Percentiles rank a stretch among this genome's conserved stretches.
Conservation (phyloP, 2,888 invertebrate genomes). For the Oscheius sp. region DNA sequence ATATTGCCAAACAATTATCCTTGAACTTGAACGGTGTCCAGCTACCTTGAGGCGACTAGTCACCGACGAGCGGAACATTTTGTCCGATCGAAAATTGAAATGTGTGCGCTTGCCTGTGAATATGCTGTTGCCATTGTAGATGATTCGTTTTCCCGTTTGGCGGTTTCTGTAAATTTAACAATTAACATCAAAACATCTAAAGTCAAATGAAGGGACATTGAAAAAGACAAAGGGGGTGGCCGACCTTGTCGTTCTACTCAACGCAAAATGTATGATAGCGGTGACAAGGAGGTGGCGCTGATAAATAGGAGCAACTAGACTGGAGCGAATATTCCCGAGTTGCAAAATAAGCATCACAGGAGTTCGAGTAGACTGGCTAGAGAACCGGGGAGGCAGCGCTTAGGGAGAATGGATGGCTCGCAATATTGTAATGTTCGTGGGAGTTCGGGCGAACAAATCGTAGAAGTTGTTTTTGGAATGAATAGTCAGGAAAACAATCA, state of each 20-base stretch:
- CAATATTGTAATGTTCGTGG: too few species aligned
- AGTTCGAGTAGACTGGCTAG: not conserved
- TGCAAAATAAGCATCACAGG: not conserved
- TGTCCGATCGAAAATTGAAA: not conserved
- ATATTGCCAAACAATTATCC: conserved; percentile 16
- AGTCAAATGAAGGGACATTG: conserved; percentile 4
- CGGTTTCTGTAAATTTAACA: not conserved
- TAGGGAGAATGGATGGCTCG: too few species aligned
- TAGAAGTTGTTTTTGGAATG: too few species aligned
- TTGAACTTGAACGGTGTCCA: conserved; percentile 11
- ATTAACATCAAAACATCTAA: not conserved
- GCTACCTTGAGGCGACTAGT: not conserved
- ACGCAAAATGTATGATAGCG: conserved; percentile 29
- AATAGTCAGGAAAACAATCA: too few species aligned
- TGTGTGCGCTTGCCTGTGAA: not conserved
- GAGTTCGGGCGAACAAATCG: too few species aligned
- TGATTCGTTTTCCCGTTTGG: not conserved
- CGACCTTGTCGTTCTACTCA: conserved; percentile 29
- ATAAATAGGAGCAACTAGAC: conserved; percentile 32
- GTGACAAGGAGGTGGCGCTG: conserved; percentile 16
- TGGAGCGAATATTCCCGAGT: not conserved
- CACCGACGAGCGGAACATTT: not conserved
- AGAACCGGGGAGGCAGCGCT: not conserved
- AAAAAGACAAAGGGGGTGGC: not conserved
- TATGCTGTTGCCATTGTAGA: not conserved